Evolutionary conservation across 2,113 vertebrate species (phyloP).

Genomic region (Macrotis lagotis): DNA sequence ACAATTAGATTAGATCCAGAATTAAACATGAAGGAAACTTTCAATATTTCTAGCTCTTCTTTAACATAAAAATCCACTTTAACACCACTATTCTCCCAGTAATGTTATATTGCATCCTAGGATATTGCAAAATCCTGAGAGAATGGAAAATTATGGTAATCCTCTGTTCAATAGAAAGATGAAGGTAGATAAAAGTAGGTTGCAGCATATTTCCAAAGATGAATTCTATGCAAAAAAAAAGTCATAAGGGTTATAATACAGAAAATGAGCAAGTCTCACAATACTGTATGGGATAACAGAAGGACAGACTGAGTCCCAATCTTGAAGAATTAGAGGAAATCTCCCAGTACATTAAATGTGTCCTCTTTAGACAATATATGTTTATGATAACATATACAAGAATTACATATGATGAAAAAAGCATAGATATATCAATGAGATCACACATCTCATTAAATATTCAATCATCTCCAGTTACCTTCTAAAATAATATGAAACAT

Average conservation of each 20-base stretch:
- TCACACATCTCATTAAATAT: neutral
- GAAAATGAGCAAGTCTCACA: neutral
- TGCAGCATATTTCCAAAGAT: neutral
- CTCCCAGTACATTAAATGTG: neutral
- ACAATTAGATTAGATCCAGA: neutral
- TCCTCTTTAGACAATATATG: no score
- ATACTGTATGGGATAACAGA: neutral
- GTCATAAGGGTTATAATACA: neutral
- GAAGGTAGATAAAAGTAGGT: neutral
- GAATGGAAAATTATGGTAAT: neutral
- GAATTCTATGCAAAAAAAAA: neutral
- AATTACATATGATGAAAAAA: neutral
- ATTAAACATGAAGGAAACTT: neutral
- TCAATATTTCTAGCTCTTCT: neutral
- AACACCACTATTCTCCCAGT: neutral
- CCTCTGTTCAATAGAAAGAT: neutral
- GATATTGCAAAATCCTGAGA: neutral
- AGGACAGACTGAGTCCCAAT: neutral
- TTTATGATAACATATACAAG: neutral
- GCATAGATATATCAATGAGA: neutral
- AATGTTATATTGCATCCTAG: neutral
- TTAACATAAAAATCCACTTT: neutral
- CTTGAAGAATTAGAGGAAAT: neutral
- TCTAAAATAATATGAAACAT: no score
- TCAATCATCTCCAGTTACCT: neutral